These are phyloP conservation scores for Tachycineta bicolor DNA, from an alignment of 2,113 vertebrate genomes.

Conservation along the genomic window DNA sequence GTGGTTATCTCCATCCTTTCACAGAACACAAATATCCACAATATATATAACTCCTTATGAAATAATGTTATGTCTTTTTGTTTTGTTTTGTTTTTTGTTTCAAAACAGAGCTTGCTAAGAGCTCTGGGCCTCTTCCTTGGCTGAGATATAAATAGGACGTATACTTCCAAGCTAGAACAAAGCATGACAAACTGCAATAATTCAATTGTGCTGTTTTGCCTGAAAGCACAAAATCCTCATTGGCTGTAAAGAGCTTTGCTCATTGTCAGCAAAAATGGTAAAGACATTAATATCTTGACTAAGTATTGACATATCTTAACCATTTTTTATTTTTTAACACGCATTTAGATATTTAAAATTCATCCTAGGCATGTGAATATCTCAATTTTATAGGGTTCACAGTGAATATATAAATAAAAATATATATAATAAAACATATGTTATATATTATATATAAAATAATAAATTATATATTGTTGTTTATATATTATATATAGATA, in stretches of 20 bases:
- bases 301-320: not conserved
- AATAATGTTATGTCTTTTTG: not conserved
- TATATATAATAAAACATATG: no score
- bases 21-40: not conserved
- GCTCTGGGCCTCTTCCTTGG: not conserved
- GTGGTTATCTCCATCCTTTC: not conserved
- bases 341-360: not conserved
- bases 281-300: not conserved
- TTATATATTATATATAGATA: no score
- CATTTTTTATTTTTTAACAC: not conserved
- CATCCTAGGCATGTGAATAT: not conserved
- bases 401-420: not conserved
- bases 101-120: not conserved
- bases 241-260: not conserved
- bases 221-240: not conserved
- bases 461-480: no score
- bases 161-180: not conserved
- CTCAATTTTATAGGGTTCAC: not conserved
- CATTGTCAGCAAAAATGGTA: not conserved
- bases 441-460: no score
- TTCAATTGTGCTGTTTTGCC: not conserved
- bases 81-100: not conserved
- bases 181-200: not conserved
- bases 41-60: not conserved
- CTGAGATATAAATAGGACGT: not conserved